phyloP scores from a whole-genome alignment of 2,113 vertebrate species.

The Siniperca knerii region DNA sequence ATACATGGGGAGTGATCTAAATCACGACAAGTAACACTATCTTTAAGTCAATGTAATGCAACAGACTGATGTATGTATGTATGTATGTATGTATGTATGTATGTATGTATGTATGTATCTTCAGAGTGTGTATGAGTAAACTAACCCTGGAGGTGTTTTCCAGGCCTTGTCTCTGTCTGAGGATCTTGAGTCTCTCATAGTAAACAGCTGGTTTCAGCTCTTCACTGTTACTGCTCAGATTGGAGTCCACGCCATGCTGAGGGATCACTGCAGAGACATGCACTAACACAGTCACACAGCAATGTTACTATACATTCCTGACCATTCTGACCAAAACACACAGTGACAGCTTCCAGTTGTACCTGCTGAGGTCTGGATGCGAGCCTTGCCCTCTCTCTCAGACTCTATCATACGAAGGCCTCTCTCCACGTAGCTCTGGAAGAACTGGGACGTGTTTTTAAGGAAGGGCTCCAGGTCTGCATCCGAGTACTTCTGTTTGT shows the following conservation, averaged over 20 bases:
- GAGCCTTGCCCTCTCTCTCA: slow-evolving; percentile 92
- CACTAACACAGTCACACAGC: slow-evolving; percentile 16
- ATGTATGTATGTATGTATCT: no score
- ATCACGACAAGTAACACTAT: no score
- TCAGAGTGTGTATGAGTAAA: neutral
- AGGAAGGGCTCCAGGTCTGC: slow-evolving; percentile 97
- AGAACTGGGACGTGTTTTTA: slow-evolving; percentile 96
- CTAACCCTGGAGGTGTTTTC: slow-evolving; percentile 93
- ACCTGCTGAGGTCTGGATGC: slow-evolving; percentile 91
- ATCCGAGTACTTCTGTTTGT: slow-evolving; percentile 97
- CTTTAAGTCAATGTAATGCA: no score
- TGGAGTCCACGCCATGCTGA: slow-evolving; percentile 87
- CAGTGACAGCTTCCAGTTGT: neutral
- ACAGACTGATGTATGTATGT: no score
- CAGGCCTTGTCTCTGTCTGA: slow-evolving; percentile 94
- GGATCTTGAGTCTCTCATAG: slow-evolving; percentile 96
- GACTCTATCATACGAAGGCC: slow-evolving; percentile 97
- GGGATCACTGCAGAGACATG: slow-evolving; percentile 86
- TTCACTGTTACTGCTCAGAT: slow-evolving; percentile 89
- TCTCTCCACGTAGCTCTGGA: slow-evolving; percentile 98
- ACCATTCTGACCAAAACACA: neutral
- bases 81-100: no score
- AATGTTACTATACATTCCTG: neutral
- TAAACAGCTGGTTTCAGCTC: slow-evolving; percentile 96
- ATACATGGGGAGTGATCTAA: neutral